Evolutionary conservation across 2,888 invertebrate genomes (phyloP).

Genomic region (Epinotia nisella): DNA sequence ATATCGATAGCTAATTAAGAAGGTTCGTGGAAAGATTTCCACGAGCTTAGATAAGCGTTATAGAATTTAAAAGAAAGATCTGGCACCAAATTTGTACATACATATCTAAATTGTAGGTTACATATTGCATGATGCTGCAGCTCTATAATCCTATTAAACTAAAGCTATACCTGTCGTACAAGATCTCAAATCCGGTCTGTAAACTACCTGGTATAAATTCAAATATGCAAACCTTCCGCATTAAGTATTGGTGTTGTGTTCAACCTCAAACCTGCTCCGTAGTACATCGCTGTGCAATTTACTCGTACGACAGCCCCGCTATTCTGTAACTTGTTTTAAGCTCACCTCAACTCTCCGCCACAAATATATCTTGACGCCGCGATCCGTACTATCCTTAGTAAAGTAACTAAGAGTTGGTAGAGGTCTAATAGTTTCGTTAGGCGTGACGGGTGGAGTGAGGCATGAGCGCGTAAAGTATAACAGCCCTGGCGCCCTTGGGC

Average conservation of each 20-base stretch:
- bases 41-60: not conserved
- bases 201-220: not conserved
- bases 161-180: not conserved
- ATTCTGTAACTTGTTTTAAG: no score
- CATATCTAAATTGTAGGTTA: no score
- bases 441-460: no score
- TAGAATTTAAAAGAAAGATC: not conserved
- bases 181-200: not conserved
- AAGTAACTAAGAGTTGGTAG: no score
- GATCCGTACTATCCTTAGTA: no score
- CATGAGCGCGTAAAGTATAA: no score
- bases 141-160: no score
- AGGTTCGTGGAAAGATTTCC: not conserved
- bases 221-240: conserved; percentile 15
- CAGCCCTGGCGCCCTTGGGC: not conserved
- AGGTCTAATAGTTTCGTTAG: no score
- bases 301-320: not conserved
- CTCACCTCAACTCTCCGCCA: no score
- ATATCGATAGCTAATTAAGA: not conserved
- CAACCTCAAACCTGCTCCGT: not conserved
- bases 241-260: not conserved
- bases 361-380: no score
- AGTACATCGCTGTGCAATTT: conserved; percentile 1
- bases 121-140: no score
- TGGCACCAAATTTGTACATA: not conserved